phyloP scores from a whole-genome alignment of 2,797 vertebrate species.

The Protosalanx chinensis region DNA sequence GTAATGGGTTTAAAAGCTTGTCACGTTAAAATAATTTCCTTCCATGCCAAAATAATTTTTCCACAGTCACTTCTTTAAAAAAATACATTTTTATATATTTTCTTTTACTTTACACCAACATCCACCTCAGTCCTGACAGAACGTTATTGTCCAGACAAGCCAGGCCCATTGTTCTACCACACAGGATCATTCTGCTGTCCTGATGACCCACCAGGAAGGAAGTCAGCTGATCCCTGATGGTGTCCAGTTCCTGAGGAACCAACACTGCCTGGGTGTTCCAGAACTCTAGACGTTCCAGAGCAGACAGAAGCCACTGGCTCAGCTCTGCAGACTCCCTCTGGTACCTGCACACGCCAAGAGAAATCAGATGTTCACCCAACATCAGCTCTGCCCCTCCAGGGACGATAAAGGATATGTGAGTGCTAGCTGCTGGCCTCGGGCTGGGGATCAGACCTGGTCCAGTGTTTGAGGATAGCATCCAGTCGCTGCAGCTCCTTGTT shows the following conservation, averaged over 20 bases:
- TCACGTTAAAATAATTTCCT: no score
- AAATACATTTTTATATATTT: not conserved
- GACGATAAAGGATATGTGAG: not conserved
- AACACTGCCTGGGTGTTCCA: conserved; percentile 94
- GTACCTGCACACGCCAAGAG: conserved; percentile 73
- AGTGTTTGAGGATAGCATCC: conserved; percentile 91
- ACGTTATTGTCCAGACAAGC: not conserved
- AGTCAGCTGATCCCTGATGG: conserved; percentile 87
- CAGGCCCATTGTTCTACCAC: not conserved
- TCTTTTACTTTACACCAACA: not conserved
- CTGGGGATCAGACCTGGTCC: conserved; percentile 82
- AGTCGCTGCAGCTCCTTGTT: conserved; percentile 89
- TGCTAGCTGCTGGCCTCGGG: not conserved
- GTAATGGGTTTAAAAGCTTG: not conserved
- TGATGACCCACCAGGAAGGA: conserved; percentile 84
- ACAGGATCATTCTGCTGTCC: not conserved
- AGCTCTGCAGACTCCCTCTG: conserved; percentile 87
- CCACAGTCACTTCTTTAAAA: no score
- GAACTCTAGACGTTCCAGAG: conserved; percentile 86
- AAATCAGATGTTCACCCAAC: not conserved
- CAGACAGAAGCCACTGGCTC: conserved; percentile 84
- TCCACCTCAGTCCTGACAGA: not conserved
- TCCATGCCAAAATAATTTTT: no score
- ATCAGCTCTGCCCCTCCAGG: not conserved
- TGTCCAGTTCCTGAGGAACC: conserved; percentile 92